Conservation (phyloP, 2,797 vertebrate genomes). For the Coreius guichenoti region DNA sequence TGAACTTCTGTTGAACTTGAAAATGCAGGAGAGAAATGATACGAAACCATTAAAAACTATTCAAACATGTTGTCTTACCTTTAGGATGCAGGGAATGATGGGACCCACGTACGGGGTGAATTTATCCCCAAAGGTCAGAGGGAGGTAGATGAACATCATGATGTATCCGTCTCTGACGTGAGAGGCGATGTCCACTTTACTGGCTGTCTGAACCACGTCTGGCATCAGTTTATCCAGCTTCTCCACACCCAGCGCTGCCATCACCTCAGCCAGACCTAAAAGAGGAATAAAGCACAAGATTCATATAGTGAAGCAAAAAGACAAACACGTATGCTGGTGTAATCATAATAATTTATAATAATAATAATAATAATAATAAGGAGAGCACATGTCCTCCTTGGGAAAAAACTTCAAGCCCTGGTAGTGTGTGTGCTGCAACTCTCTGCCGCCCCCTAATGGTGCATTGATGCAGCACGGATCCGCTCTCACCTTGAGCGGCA, state of each 20-base stretch:
- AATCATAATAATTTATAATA: background rate
- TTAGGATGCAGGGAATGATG: constrained; percentile 98
- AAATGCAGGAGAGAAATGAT: background rate
- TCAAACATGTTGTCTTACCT: constrained; percentile 77
- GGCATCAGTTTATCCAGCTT: constrained; percentile 99
- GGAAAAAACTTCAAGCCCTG: background rate
- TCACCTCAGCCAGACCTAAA: constrained; percentile 95
- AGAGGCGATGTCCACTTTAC: constrained; percentile 96
- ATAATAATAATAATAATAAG: too few relatives aligned
- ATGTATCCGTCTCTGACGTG: constrained; percentile 99
- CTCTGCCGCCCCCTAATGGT: constrained; percentile 28
- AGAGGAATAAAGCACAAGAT: background rate
- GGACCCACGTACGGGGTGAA: constrained; percentile 98
- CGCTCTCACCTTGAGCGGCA: constrained; percentile 89
- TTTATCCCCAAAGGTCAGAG: constrained; percentile 95
- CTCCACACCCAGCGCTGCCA: constrained; percentile 97
- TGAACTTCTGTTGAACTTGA: background rate
- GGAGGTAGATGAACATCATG: constrained; percentile 99
- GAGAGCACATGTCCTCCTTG: background rate
- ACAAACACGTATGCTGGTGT: background rate
- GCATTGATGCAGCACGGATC: too few relatives aligned
- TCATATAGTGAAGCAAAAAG: background rate
- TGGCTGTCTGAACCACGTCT: constrained; percentile 96
- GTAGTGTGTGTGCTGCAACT: background rate
- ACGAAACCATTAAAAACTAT: background rate